Conservation (phyloP, 2,113 vertebrate genomes). For the Corythaeola cristata region DNA sequence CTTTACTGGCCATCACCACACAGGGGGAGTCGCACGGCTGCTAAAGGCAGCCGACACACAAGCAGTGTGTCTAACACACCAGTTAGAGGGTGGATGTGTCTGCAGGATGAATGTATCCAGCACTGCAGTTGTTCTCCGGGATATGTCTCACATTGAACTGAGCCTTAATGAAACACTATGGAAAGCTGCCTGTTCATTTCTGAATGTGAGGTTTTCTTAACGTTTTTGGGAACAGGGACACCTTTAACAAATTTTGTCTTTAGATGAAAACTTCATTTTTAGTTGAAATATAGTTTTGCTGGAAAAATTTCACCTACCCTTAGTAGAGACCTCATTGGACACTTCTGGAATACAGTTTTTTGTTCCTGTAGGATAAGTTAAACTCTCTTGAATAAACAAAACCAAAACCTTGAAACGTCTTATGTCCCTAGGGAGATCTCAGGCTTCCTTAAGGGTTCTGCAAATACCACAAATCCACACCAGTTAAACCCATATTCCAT, state of each 20-base stretch:
- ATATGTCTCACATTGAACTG: neutral
- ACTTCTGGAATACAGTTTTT: neutral
- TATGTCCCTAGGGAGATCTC: neutral
- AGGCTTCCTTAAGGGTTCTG: neutral
- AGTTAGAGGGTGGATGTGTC: neutral
- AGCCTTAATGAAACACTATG: neutral
- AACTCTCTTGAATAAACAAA: neutral
- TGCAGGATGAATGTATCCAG: neutral
- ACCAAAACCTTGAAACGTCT: neutral
- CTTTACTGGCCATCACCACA: neutral
- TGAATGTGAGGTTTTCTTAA: neutral
- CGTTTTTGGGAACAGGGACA: neutral
- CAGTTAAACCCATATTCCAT: neutral
- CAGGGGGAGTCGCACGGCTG: rapidly evolving
- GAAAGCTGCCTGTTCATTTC: neutral
- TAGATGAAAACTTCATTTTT: neutral
- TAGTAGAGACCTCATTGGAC: neutral
- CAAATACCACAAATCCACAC: neutral
- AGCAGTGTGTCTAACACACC: too few species aligned
- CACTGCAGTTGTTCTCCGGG: neutral
- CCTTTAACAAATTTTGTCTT: neutral
- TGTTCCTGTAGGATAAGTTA: neutral
- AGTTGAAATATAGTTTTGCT: neutral
- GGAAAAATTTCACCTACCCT: neutral
- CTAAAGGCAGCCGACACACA: neutral